Evolutionary conservation across 2,113 vertebrate species (phyloP), one percentile per base, ranked within the genome.

Genomic region (Pleuronectes platessa): DNA sequence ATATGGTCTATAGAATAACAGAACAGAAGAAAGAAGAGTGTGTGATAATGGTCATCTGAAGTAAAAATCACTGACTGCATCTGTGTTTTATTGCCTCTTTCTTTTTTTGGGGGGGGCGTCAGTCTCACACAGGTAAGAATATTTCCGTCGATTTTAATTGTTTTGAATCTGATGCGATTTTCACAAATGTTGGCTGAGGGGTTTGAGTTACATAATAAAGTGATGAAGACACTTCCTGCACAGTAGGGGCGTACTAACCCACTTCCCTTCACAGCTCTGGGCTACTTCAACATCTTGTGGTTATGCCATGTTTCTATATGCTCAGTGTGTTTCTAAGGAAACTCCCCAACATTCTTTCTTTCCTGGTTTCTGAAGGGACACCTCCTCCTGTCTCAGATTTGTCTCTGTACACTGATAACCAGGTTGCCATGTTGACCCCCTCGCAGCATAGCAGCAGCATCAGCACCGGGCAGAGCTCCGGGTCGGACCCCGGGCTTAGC

Each of bases 371-470:
- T 55, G 11, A 21, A 55, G 53, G 7, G 51, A 51, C 47, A 51
- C 53, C 20, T 54, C 53, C n/a, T 3, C n/a, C 20, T 54, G 49
- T 18, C 53, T 53, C 51, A n/a, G 51, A 54, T 10, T n/a, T 13
- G n/a, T 54, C 15, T n/a, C 21, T 63, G 51, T 26, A 9, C 40
- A 12, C 11, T 0, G 26, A n/a, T 23, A 21, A 31, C 66, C 26
- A 7, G 61, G 64, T 55, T 70, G 79, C 37, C 76, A 83, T 83
- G 81, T 56, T 47, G 76, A 59, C 31, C 59, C 49, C 24, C 13
- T 31, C n/a, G 63, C 82, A 71, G 67, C 86, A 67, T 8, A 71
- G 71, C 70, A 51, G 58, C 70, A 87, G 86, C 74, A 10, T 87
- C 74, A 89, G 85, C 81, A 82, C 63, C 47, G 67, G n/a, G 2